Percentiles rank a stretch among this genome's conserved stretches.
Evolutionary conservation across 2,797 vertebrate genomes (phyloP).

Genomic region (Loriculus beryllinus): DNA sequence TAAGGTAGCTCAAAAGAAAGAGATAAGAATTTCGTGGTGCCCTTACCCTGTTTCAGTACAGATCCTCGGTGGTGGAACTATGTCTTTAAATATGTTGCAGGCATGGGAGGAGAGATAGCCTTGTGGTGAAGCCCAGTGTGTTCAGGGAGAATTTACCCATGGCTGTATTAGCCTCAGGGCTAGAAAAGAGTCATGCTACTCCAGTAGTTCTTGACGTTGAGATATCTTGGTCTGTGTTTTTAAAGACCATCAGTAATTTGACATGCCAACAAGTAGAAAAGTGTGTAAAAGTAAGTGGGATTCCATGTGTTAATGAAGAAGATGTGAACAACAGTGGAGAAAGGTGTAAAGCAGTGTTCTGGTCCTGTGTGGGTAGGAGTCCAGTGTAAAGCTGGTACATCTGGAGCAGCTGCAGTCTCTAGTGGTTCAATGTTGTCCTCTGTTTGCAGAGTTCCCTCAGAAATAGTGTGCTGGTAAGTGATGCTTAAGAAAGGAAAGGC

Average conservation of each 20-base stretch:
- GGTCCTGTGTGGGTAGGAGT: not conserved
- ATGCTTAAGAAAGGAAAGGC: not conserved
- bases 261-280: not conserved
- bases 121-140: not conserved
- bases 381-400: not conserved
- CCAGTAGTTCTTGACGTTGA: not conserved
- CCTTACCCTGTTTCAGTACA: not conserved
- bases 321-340: not conserved
- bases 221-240: not conserved
- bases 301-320: not conserved
- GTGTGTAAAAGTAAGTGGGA: not conserved
- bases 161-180: not conserved
- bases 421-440: not conserved
- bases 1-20: not conserved
- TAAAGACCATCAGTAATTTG: not conserved
- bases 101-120: not conserved
- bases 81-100: not conserved
- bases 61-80: not conserved
- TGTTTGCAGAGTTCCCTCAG: not conserved
- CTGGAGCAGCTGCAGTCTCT: not conserved
- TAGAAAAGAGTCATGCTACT: not conserved
- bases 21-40: not conserved
- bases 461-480: not conserved
- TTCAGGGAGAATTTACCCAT: not conserved
- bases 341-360: not conserved